Evolutionary conservation across 1,140 invertebrate species (phyloP).

Genomic region (Meloidogyne exigua): DNA sequence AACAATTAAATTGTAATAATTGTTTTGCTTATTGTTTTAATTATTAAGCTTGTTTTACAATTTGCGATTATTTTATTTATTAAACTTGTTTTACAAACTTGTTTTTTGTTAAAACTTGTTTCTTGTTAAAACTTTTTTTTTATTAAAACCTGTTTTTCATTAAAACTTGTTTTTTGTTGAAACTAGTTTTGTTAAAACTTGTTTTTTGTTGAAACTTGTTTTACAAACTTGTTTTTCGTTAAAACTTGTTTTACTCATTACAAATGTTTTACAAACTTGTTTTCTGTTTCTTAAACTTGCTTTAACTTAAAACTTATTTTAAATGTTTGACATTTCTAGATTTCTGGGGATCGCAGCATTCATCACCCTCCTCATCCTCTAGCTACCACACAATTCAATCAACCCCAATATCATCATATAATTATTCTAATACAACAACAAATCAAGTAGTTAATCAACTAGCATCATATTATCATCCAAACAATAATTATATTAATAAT

Average conservation of each 20-base stretch:
- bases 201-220: not conserved
- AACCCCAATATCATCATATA: not conserved
- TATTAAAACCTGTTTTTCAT: no score
- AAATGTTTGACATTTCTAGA: not conserved
- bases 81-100: not conserved
- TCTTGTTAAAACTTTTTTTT: no score
- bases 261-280: not conserved
- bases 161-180: no score
- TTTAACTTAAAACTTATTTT: no score
- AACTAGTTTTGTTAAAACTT: no score
- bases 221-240: not conserved
- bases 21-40: no score
- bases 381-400: not conserved
- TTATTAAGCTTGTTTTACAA: no score
- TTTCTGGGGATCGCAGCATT: not conserved
- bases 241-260: not conserved
- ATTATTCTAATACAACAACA: not conserved
- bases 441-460: constrained; percentile 1
- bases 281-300: no score
- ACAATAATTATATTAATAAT: constrained; percentile 13
- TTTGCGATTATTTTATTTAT: not conserved
- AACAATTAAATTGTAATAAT: no score
- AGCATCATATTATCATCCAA: constrained; percentile 14
- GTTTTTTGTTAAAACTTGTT: no score
- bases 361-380: not conserved